Evolutionary conservation across 2,888 invertebrate species (phyloP).

Genomic region (Hyles lineata): DNA sequence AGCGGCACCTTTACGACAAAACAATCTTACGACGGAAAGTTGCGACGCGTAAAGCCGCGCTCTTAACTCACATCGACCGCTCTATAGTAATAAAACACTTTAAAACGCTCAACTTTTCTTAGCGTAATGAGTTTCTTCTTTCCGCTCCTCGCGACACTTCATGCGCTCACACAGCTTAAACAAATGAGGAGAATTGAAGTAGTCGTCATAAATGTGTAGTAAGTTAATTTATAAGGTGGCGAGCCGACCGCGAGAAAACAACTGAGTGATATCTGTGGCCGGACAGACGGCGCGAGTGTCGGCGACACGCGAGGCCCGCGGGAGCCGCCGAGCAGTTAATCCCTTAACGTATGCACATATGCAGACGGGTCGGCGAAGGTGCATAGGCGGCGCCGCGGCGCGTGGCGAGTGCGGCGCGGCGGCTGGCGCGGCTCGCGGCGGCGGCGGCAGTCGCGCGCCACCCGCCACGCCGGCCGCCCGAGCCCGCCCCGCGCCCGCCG

Average conservation of each 20-base stretch:
- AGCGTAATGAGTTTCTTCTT: slow-evolving; percentile 43
- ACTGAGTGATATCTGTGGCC: background rate
- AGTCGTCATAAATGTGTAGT: background rate
- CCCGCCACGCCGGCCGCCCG: slow-evolving; percentile 53
- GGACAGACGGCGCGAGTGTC: background rate
- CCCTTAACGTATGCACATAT: slow-evolving; percentile 17
- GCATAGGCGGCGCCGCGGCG: slow-evolving; percentile 32
- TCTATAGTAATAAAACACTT: slow-evolving; percentile 50
- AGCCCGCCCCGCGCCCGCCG: slow-evolving; percentile 27
- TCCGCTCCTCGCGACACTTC: background rate
- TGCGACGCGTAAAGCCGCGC: slow-evolving; percentile 16
- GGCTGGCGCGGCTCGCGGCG: slow-evolving; percentile 28
- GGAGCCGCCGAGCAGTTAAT: background rate
- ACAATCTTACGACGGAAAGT: slow-evolving; percentile 29
- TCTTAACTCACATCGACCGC: slow-evolving; percentile 40
- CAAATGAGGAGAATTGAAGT: background rate
- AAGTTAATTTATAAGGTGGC: background rate
- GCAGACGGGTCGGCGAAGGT: background rate
- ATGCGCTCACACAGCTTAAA: background rate
- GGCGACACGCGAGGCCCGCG: background rate
- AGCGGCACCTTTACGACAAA: slow-evolving; percentile 40
- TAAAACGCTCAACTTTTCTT: slow-evolving; percentile 43
- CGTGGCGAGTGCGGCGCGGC: slow-evolving; percentile 37
- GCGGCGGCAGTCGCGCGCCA: slow-evolving; percentile 67
- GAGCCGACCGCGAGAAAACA: background rate